Conservation (phyloP, 1,140 invertebrate species). For the Bombus balteatus region DNA sequence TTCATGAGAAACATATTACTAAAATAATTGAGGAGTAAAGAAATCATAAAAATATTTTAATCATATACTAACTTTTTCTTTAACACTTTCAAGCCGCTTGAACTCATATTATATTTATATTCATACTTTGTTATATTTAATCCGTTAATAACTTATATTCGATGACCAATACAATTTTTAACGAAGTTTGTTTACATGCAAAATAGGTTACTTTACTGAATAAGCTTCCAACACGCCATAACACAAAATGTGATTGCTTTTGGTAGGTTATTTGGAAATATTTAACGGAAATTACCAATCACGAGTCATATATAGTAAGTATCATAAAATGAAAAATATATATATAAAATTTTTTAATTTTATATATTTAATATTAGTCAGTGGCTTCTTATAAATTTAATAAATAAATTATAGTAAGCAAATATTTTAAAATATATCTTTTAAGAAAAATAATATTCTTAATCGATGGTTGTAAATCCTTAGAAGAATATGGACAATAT, state of each 20-base stretch:
- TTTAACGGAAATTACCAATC: conserved; percentile 30
- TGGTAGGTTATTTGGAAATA: conserved; percentile 3
- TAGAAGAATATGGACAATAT: too few relatives aligned
- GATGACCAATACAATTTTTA: background rate
- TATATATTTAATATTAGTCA: background rate
- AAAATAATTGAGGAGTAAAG: background rate
- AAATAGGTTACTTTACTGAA: conserved; percentile 21
- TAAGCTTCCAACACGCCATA: conserved; percentile 13
- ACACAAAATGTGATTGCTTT: conserved; percentile 4
- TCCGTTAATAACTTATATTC: background rate
- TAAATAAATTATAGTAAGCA: background rate
- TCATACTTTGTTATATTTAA: conserved; percentile 20
- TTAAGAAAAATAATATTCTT: background rate
- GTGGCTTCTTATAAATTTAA: background rate
- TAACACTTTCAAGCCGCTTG: conserved; percentile 66
- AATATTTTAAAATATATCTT: background rate
- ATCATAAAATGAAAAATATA: background rate
- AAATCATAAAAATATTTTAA: background rate
- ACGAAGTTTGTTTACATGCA: conserved; percentile 55
- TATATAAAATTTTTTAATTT: background rate
- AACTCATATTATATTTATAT: conserved; percentile 64
- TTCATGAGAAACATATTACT: background rate
- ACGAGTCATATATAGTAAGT: background rate
- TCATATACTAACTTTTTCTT: conserved; percentile 73
- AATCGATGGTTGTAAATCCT: background rate